Evolutionary conservation across 2,888 invertebrate genomes (phyloP).

Genomic region (Podotricha telesiphe): DNA sequence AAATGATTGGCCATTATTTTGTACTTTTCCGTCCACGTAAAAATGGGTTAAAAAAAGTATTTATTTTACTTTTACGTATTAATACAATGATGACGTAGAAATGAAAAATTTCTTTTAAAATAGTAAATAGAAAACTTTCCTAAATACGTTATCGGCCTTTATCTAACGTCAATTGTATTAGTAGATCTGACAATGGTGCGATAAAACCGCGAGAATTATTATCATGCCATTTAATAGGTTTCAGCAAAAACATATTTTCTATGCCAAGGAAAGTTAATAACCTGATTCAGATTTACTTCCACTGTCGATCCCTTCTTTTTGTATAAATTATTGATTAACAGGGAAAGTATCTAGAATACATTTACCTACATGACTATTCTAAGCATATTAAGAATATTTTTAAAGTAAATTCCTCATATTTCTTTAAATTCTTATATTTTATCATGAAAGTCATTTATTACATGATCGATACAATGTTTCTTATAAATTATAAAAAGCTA

Average conservation of each 20-base stretch:
- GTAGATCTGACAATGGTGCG: slow-evolving; percentile 50
- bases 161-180: slow-evolving; percentile 43
- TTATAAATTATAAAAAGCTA: too few species aligned
- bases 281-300: slow-evolving; percentile 41
- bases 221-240: slow-evolving; percentile 43
- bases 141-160: slow-evolving; percentile 21
- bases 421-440: background rate
- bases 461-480: too few species aligned
- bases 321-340: slow-evolving; percentile 28
- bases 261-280: slow-evolving; percentile 50
- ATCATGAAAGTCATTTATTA: too few species aligned
- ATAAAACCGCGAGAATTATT: slow-evolving; percentile 55
- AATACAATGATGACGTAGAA: background rate
- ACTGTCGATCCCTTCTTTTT: slow-evolving; percentile 42
- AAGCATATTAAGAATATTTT: background rate
- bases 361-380: slow-evolving; percentile 55
- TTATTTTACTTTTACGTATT: background rate
- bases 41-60: too few species aligned
- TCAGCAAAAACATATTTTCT: slow-evolving; percentile 49
- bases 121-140: slow-evolving; percentile 6
- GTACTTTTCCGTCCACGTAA: too few species aligned
- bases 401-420: background rate
- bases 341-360: too few species aligned
- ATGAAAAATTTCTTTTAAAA: slow-evolving; percentile 40
- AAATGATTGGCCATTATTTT: too few species aligned